Evolutionary conservation across 2,797 vertebrate genomes (phyloP).

Genomic region (Siniperca scherzeri): DNA sequence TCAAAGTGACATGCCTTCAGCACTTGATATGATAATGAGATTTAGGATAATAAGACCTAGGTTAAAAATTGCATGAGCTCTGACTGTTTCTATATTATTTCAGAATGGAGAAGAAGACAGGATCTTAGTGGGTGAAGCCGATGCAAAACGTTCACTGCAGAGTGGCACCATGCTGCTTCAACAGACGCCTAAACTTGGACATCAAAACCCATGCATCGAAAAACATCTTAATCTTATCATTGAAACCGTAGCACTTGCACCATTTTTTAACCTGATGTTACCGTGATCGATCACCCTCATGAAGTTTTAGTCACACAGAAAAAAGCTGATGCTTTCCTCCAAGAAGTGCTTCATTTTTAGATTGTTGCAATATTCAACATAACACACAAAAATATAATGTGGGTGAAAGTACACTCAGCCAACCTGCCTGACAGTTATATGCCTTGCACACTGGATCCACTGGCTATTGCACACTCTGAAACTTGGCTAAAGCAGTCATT

Average conservation of each 20-base stretch:
- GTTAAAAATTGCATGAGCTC: background rate
- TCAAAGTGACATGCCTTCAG: background rate
- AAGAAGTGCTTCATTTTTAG: conserved; percentile 15
- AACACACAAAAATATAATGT: conserved; percentile 19
- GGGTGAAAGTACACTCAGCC: conserved; percentile 39
- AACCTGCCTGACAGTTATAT: conserved; percentile 23
- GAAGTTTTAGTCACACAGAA: conserved; percentile 38
- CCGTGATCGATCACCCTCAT: conserved; percentile 8
- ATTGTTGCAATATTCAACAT: conserved; percentile 24
- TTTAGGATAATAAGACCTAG: background rate
- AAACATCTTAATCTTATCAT: conserved; percentile 32
- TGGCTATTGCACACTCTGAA: conserved; percentile 14
- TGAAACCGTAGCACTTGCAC: conserved; percentile 36
- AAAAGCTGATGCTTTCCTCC: conserved; percentile 6
- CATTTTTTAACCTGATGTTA: conserved; percentile 28
- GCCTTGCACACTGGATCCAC: conserved; percentile 29
- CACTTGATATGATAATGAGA: background rate
- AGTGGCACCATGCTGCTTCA: conserved; percentile 31
- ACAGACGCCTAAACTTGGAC: conserved; percentile 38
- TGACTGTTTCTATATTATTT: conserved; percentile 48
- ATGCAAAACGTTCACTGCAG: conserved; percentile 8
- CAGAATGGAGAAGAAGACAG: conserved; percentile 78
- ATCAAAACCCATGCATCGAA: conserved; percentile 29
- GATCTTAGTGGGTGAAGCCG: conserved; percentile 58
- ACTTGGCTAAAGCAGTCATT: background rate